Percentiles rank a stretch among this genome's conserved stretches.
phyloP scores from a whole-genome alignment of 2,888 invertebrate species.

The Hoplodrina blanda region DNA sequence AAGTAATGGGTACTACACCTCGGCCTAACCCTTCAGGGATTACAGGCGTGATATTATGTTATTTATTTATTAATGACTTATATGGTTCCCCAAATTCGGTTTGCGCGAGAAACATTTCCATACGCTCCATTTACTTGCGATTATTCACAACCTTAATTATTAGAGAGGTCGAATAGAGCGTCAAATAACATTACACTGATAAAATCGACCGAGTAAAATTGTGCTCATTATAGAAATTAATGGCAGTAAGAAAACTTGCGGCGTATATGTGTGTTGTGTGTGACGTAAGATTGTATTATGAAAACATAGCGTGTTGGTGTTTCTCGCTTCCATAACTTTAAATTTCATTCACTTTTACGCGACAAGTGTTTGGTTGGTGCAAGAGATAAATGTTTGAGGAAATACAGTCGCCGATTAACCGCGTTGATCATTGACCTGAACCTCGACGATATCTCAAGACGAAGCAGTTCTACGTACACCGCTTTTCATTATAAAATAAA shows the following conservation, averaged over 20 bases:
- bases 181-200: constrained; percentile 28
- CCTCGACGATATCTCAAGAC: constrained; percentile 9
- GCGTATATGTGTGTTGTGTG: constrained; percentile 29
- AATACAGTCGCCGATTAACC: constrained; percentile 19
- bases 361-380: constrained; percentile 16
- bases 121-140: constrained; percentile 57
- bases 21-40: too few species aligned
- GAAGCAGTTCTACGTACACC: constrained; percentile 17
- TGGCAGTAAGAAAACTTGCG: constrained; percentile 21
- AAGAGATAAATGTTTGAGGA: constrained; percentile 48
- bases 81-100: constrained; percentile 67
- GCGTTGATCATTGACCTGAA: constrained; percentile 38
- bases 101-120: constrained; percentile 65
- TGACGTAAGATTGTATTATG: constrained; percentile 62
- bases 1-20: too few species aligned
- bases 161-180: constrained; percentile 19
- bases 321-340: constrained; percentile 58
- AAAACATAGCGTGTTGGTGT: constrained; percentile 65
- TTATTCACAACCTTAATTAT: constrained; percentile 37
- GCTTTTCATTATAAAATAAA: constrained; percentile 42
- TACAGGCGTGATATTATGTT: too few species aligned
- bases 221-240: constrained; percentile 39
- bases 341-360: constrained; percentile 62
- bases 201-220: constrained; percentile 42
- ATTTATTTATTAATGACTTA: constrained; percentile 65